Conservation (phyloP, 1,140 invertebrate genomes). For the Drosophila micromelanica region DNA sequence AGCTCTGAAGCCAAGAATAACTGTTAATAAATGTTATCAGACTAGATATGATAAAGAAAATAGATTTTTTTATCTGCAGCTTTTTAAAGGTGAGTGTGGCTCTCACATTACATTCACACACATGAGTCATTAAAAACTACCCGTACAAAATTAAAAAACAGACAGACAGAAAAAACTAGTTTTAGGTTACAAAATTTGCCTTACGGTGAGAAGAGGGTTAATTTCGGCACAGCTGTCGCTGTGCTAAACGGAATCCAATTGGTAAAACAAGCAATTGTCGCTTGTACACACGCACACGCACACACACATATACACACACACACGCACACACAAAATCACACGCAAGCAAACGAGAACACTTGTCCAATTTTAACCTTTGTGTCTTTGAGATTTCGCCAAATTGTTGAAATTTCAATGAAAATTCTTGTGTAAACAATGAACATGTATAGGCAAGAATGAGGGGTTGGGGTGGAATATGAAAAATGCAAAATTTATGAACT, state of each 20-base stretch:
- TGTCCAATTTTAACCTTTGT: constrained; percentile 34
- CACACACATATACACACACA: background rate
- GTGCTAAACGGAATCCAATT: constrained; percentile 4
- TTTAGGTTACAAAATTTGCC: background rate
- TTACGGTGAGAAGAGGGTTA: background rate
- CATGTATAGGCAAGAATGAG: background rate
- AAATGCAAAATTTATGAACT: constrained; percentile 52
- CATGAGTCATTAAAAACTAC: constrained; percentile 22
- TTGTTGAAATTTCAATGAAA: constrained; percentile 67
- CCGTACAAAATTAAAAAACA: no score
- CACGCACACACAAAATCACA: constrained; percentile 5
- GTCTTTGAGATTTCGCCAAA: constrained; percentile 46
- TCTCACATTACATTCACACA: background rate
- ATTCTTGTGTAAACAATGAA: constrained; percentile 36
- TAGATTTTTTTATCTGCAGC: background rate
- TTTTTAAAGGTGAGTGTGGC: background rate
- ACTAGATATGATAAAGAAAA: constrained; percentile 11
- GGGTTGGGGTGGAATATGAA: no score
- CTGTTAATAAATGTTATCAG: background rate
- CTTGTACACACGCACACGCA: background rate
- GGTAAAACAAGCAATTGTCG: constrained; percentile 7
- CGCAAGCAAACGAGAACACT: constrained; percentile 31
- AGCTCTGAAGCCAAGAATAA: background rate
- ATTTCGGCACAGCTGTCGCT: constrained; percentile 21
- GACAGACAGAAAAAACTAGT: constrained; percentile 17